Conservation (phyloP, 2,888 invertebrate genomes). For the Hartigia nigra region DNA sequence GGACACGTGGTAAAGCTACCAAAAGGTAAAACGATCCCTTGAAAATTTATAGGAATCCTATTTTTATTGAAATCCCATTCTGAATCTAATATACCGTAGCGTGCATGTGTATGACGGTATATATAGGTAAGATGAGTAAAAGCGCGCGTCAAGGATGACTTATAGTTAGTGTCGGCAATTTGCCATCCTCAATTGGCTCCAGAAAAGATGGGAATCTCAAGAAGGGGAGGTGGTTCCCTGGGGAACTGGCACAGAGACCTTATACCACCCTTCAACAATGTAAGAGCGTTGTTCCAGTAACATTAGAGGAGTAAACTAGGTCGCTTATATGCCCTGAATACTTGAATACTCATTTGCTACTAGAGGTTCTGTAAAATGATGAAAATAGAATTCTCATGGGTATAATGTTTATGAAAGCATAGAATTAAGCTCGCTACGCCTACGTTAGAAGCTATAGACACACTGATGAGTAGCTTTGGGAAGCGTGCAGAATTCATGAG, state of each 20-base stretch:
- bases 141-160: not conserved
- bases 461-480: not conserved
- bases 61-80: not conserved
- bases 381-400: conserved; percentile 15
- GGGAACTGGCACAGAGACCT: not conserved
- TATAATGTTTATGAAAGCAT: conserved; percentile 2
- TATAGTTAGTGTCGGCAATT: conserved; percentile 1
- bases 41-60: not conserved
- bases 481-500: not conserved
- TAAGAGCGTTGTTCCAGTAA: not conserved
- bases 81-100: not conserved
- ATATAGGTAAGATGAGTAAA: not conserved
- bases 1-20: conserved; percentile 42
- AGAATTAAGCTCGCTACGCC: not conserved
- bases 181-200: conserved; percentile 4
- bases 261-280: not conserved
- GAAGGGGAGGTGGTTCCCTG: not conserved
- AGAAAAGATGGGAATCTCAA: not conserved
- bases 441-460: not conserved
- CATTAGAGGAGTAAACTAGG: not conserved
- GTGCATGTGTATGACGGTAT: not conserved
- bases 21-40: conserved; percentile 35
- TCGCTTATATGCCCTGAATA: not conserved
- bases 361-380: not conserved
- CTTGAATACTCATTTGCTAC: not conserved